Conservation (phyloP, 2,888 invertebrate genomes). For the Drosophila anomalata region DNA sequence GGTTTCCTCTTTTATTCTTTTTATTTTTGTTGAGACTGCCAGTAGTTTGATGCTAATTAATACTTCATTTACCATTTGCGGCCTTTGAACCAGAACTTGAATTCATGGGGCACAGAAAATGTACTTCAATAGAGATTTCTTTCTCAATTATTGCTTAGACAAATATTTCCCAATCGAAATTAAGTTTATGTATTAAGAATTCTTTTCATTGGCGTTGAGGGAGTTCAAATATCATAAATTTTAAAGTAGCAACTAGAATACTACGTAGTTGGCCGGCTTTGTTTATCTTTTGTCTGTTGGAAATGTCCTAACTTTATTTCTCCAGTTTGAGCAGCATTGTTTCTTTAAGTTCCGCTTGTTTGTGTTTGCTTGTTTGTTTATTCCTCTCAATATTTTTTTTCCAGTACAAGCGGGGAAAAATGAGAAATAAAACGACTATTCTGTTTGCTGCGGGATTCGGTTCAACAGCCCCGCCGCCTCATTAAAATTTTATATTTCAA, state of each 20-base stretch:
- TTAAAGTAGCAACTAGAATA: slow-evolving; percentile 31
- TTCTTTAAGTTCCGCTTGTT: slow-evolving; percentile 42
- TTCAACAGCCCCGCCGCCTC: slow-evolving; percentile 53
- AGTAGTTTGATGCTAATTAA: slow-evolving; percentile 73
- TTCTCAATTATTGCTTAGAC: background rate
- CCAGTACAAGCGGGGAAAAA: slow-evolving; percentile 4
- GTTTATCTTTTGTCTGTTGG: slow-evolving; percentile 54
- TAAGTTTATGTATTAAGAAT: background rate
- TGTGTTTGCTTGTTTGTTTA: slow-evolving; percentile 61
- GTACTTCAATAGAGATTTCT: slow-evolving; percentile 14
- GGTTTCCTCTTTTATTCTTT: slow-evolving; percentile 11
- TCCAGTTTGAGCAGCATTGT: slow-evolving; percentile 38
- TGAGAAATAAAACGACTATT: slow-evolving; percentile 35
- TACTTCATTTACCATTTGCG: slow-evolving; percentile 67
- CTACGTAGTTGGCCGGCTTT: slow-evolving; percentile 18
- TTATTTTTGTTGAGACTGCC: slow-evolving; percentile 7
- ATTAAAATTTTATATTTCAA: slow-evolving; percentile 79
- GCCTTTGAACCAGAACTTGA: slow-evolving; percentile 37
- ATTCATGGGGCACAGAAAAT: slow-evolving; percentile 28
- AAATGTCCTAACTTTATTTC: slow-evolving; percentile 49
- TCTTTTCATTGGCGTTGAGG: slow-evolving; percentile 2
- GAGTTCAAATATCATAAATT: slow-evolving; percentile 32
- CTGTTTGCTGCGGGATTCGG: slow-evolving; percentile 44
- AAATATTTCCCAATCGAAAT: background rate
- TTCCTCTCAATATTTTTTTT: slow-evolving; percentile 46